Evolutionary conservation across 1,140 invertebrate genomes (phyloP), one percentile per base, ranked within the genome.

Genomic region (Drosophila pruinosa): DNA sequence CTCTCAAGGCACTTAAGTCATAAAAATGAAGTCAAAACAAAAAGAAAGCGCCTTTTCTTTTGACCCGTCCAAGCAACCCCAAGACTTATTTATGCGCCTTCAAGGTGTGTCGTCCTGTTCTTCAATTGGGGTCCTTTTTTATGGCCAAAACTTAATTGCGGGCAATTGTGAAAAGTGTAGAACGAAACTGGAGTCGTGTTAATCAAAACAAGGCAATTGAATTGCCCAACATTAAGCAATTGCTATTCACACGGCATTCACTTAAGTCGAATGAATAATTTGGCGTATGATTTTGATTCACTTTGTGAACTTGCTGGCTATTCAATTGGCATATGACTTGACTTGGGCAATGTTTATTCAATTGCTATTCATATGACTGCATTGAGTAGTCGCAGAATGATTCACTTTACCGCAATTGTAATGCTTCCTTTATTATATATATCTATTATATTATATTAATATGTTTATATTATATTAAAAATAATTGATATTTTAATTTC

Each of bases 11-110:
- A 86, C 80, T 85, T 88, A 88, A 85, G 81, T 81, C 82, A 81
- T 85, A 81, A 85, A 85, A 86, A 86, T 85, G 70, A 86, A 83
- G 78, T 39, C 71, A 45, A 50, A 62, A 54, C 59, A 41, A 41
- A 50, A 36, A 57, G 45, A 8, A 28, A 45, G 39, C 50, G 17
- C 47, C 22, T 57, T 28, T 38, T n/a, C n/a, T n/a, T n/a, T 57
- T 58, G 63, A 56, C 53, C 53, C 17, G 41, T 58, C 28, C 50
- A 34, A 4, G 17, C 36, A 15, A 54, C 15, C 15, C 14, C 31
- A n/a, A 56, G 10, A 5, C 17, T 14, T 34, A 38, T 24, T 38
- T 8, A 19, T 28, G 22, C 8, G 10, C 10, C 8, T 39, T 15
- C n/a, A 15, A 15, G 56, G 56, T 15, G 39, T 43, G 24, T 43